Base-by-base conservation (phyloP, 2,888 invertebrate species). In the Phaedon cochleariae region DNA sequence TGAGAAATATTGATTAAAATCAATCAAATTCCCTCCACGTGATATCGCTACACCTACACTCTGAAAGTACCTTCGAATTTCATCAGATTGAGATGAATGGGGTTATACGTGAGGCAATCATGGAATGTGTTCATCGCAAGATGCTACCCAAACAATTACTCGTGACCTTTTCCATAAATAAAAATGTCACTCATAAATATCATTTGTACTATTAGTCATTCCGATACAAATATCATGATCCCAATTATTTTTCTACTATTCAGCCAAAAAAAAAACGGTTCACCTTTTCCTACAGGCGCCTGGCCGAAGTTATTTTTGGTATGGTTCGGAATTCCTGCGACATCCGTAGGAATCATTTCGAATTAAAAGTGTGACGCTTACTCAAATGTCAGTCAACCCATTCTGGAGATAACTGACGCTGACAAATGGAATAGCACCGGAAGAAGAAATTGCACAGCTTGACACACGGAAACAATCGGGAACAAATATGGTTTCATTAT, bases 221-320 rank as follows among this genome's bases (percentile, higher is more conserved):
- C 12, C n/a, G n/a, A n/a, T n/a, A 34, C 12, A 45, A 52, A 17
- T 22, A 60, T 58, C 29, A 51, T 52, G 31, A 53, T 53, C 4
- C 49, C 59, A 60, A 57, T 57, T 57, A 57, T 37, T 20, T 31
- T 6, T 17, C 10, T 3, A 45, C 49, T 18, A 17, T n/a, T 34
- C 48, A 59, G 62, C 62, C 65, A 65, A 53, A 54, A 54, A 46
- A 45, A 41, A 22, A 46, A 46, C n/a, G n/a, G n/a, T 54, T 46
- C 46, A 62, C 18, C 65, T 65, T 62, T 48, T 26, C 26, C 49
- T 37, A 2, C n/a, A 37, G 69, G 69, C 69, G 69, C 69, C 68
- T 55, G 64, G 48, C 51, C 29, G 58, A 10, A 45, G 59, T 64
- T 70, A 70, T 70, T 70, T 67, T 62, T 21, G 59, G 65, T 59